Base-by-base conservation (phyloP, 2,888 invertebrate genomes). In the Taphrorychus bicolor region DNA sequence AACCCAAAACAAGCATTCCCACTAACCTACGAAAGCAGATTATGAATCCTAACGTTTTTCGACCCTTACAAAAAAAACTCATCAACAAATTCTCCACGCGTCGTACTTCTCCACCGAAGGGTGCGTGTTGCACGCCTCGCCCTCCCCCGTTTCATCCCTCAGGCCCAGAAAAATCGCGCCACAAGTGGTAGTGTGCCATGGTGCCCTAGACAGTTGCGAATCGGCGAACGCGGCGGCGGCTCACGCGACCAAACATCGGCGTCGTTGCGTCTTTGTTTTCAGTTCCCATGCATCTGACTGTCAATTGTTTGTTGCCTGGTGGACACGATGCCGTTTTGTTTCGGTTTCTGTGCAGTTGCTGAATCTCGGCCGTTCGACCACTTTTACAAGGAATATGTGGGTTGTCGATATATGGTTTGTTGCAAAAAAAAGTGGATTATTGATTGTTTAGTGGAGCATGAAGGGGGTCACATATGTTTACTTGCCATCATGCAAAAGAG, bases 111-210 rank as follows among this genome's bases (percentile, higher is more conserved):
- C 48, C 54, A 18, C 54, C 52, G 51, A 63, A 53, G 64, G 60
- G 69, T 69, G 69, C 69, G 69, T 69, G 69, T 69, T 65, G 65
- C 62, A 62, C 45, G 62, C 23, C 54, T 59, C 42, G 52, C 16
- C 24, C 23, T 5, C 16, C 59, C 65, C 60, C 61, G 16, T 19
- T 17, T 18, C 23, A 51, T 51, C 69, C 60, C 54, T 60, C 24
- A 42, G 48, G 60, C 64, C 69, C 69, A 69, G 69, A 65, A 69
- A 69, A 66, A 66, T 59, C 71, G 74, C 73, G 74, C 77, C 73
- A 77, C 77, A 77, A 77, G 77, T 77, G 77, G 76, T 71, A 74
- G 76, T 73, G 72, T 73, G 73, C 74, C 76, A 74, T 76, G 76
- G 75, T 72, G 69, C 63, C 69, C 60, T 71, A 73, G 73, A 73